Evolutionary conservation across 2,888 invertebrate genomes (phyloP).

Genomic region (Scrobipalpa atriplicella): DNA sequence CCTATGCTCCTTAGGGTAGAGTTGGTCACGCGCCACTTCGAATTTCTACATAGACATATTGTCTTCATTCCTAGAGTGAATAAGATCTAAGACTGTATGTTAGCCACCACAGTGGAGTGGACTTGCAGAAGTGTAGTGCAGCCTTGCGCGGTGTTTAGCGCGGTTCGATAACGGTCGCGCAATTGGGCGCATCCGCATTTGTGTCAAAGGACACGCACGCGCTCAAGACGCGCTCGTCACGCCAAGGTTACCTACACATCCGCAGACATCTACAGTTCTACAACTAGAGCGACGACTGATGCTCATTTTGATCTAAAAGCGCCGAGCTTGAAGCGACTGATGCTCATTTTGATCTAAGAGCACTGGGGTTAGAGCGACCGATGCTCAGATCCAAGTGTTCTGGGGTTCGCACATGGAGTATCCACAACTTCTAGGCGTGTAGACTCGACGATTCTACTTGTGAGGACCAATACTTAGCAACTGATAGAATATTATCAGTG

Average conservation of each 20-base stretch:
- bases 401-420: too few relatives aligned
- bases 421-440: too few relatives aligned
- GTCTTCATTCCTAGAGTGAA: too few relatives aligned
- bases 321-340: background rate
- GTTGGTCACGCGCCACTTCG: too few relatives aligned
- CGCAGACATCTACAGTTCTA: constrained; percentile 37
- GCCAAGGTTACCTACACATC: constrained; percentile 72
- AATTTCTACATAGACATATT: too few relatives aligned
- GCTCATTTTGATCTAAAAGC: constrained; percentile 10
- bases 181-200: constrained; percentile 82
- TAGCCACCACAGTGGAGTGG: background rate
- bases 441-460: too few relatives aligned
- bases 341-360: too few relatives aligned
- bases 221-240: constrained; percentile 75
- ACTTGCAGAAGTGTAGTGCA: constrained; percentile 41
- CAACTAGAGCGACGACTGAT: constrained; percentile 18
- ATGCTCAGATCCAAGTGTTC: too few relatives aligned
- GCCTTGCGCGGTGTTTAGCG: constrained; percentile 77
- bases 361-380: too few relatives aligned
- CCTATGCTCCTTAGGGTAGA: too few relatives aligned
- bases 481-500: too few relatives aligned
- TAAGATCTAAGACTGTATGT: background rate
- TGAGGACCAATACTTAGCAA: too few relatives aligned
- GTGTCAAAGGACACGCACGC: constrained; percentile 77
- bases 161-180: constrained; percentile 75